Evolutionary conservation across 2,888 invertebrate species (phyloP), one percentile per base, ranked within the genome.

Genomic region (Conistra vaccinii): DNA sequence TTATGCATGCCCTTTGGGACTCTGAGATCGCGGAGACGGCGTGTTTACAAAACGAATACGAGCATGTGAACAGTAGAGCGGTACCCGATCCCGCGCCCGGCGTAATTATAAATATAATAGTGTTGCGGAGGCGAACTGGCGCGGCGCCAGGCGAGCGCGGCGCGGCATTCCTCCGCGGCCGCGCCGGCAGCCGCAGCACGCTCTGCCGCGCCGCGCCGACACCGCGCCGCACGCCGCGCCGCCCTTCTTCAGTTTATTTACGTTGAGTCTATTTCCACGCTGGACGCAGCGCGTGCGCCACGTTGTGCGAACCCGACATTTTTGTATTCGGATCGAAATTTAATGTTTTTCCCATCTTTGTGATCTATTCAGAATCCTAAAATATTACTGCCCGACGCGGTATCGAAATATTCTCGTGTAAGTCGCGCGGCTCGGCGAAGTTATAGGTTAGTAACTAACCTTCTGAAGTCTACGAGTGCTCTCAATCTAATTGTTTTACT

Each of bases 31-130:
- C 57, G 60, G 20, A 61, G 65, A 20, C 39, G 67, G 76, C 73
- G 76, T 83, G 83, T 85, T 84, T 81, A 81, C 85, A 74, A 77
- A 77, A 78, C 74, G 83, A 85, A 75, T 76, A 69, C 53, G 76
- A 79, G 42, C 69, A 62, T 67, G 77, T 58, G 62, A 57, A 20
- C 67, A 78, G 73, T 61, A 55, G 81, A 75, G 69, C 61, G 61
- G 81, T 63, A 73, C 53, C 68, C 86, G 74, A 69, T 51, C 76
- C 76, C 69, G 82, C 72, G 78, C 58, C 61, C 66, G 61, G 45
- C 45, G 76, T 83, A 75, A 84, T 87, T 90, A 90, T 90, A 91
- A 89, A 90, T 90, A 89, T 81, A 87, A 74, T 70, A 61, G 74
- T 69, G 73, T 55, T 81, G 85, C 77, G 80, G 78, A 69, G 73